Evolutionary conservation across 1,140 invertebrate genomes (phyloP).

Genomic region (Stratiolaelaps scimitus): DNA sequence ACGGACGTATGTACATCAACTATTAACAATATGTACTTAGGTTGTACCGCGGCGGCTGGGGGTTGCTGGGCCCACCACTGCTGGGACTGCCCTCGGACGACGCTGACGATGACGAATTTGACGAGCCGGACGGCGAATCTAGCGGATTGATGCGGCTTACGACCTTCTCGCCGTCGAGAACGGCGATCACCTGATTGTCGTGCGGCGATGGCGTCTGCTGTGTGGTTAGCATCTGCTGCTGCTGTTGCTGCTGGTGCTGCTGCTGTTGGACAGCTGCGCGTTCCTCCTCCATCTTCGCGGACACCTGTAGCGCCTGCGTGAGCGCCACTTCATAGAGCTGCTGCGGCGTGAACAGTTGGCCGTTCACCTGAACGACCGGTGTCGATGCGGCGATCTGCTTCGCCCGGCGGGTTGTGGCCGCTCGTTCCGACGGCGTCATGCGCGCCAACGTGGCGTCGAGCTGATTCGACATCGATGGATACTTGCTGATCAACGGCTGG

Average conservation of each 20-base stretch:
- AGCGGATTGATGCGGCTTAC: constrained; percentile 61
- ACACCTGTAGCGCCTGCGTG: constrained; percentile 24
- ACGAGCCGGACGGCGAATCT: constrained; percentile 28
- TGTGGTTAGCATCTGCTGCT: no score
- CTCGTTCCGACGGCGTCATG: constrained; percentile 16
- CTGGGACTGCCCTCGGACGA: constrained; percentile 23
- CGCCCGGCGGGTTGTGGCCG: constrained; percentile 8
- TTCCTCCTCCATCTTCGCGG: constrained; percentile 11
- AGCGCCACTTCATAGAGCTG: constrained; percentile 20
- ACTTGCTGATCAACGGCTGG: constrained; percentile 19
- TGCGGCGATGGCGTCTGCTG: background rate
- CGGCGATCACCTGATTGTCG: constrained; percentile 50
- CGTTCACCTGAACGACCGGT: constrained; percentile 19
- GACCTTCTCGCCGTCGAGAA: constrained; percentile 65
- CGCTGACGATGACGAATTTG: constrained; percentile 10
- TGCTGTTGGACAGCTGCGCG: background rate
- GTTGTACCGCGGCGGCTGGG: constrained; percentile 30
- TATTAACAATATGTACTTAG: constrained; percentile 36
- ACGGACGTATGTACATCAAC: constrained; percentile 32
- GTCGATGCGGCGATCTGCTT: constrained; percentile 24
- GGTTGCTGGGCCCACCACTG: constrained; percentile 13
- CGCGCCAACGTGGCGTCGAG: constrained; percentile 23
- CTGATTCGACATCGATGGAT: constrained; percentile 7
- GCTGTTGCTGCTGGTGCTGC: no score
- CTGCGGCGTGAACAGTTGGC: constrained; percentile 25